Evolutionary conservation across 23 tunicate genomes (phyloP), one percentile per base, ranked within the genome.

Genomic region (Halocynthia roretzi): DNA sequence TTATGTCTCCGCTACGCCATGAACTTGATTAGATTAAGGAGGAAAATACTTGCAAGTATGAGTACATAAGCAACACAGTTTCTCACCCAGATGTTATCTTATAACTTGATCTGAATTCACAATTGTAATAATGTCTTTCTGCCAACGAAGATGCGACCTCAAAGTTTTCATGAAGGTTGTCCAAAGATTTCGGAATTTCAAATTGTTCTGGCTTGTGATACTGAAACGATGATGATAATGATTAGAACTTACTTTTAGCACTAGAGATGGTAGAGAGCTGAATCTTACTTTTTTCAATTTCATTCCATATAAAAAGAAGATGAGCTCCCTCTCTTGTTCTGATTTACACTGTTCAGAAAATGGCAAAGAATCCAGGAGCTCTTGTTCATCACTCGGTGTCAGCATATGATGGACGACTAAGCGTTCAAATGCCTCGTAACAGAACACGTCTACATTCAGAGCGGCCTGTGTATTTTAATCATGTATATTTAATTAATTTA

Each of bases 111-210:
- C 79, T 84, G 67, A 92, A 82, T 62, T 92, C 98, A 67, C 93
- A 83, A 71, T 92, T 92, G 67, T 92, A 92, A 75, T 92, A 92
- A 80, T 86, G 98, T 69, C 98, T 70, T 63, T 92, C 98, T 10
- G 98, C 98, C 40, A 86, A 62, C 50, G 85, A 51, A 48, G 92
- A 78, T 15, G 92, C 93, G 52, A 92, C 78, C 66, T 92, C 98
- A 40, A 92, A 78, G 78, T 92, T 92, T n/a, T 86, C 86, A 71
- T 82, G 81, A 20, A 92, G 77, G 14, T 61, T 44, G 76, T 92
- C 85, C 63, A 82, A 48, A 7, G 40, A 62, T 23, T 68, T 72
- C 0, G 98, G 98, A 51, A 92, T 73, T 31, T 71, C 77, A 56
- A 92, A 86, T 54, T 86, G 61, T 6, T 65, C 79, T 6, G 98